Percentiles rank a stretch among this genome's conserved stretches.
Conservation (phyloP, 2,888 invertebrate genomes). For the Leucophenga montana region DNA sequence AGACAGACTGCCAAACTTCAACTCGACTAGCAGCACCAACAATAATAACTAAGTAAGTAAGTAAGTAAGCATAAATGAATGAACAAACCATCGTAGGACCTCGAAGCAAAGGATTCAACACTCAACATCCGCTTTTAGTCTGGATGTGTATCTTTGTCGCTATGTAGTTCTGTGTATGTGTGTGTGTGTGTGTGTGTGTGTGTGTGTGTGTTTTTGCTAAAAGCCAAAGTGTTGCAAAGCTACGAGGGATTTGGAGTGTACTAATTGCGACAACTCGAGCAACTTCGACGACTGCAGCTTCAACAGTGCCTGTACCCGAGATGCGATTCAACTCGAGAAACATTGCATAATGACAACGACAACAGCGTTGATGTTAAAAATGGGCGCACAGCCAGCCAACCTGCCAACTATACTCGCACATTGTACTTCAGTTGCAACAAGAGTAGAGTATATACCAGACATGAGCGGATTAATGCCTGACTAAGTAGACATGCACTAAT, state of each 20-base stretch:
- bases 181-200: slow-evolving; percentile 7
- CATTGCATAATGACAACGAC: slow-evolving; percentile 50
- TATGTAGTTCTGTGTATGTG: slow-evolving; percentile 6
- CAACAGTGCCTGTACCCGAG: not conserved
- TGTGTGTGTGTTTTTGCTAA: slow-evolving; percentile 14
- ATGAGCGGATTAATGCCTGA: slow-evolving; percentile 17
- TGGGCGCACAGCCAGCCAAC: not conserved
- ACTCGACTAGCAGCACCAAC: not conserved
- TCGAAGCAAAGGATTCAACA: too few species aligned
- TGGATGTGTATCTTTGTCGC: slow-evolving; percentile 15
- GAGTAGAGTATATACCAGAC: not conserved
- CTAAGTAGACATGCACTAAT: slow-evolving; percentile 45
- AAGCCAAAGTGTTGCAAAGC: slow-evolving; percentile 52
- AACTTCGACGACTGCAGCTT: slow-evolving; percentile 34
- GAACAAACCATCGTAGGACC: not conserved
- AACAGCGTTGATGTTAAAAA: slow-evolving; percentile 41
- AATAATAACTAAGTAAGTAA: slow-evolving; percentile 14
- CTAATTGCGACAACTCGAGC: slow-evolving; percentile 65
- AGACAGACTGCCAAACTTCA: slow-evolving; percentile 17
- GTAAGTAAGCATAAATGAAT: slow-evolving; percentile 17
- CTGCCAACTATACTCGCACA: too few species aligned
- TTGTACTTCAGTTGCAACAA: too few species aligned
- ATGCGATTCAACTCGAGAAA: slow-evolving; percentile 33
- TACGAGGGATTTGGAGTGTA: slow-evolving; percentile 57
- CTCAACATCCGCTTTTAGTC: not conserved